Evolutionary conservation across 2,113 vertebrate genomes (phyloP), one percentile per base, ranked within the genome.

Genomic region (Phoxinus phoxinus): DNA sequence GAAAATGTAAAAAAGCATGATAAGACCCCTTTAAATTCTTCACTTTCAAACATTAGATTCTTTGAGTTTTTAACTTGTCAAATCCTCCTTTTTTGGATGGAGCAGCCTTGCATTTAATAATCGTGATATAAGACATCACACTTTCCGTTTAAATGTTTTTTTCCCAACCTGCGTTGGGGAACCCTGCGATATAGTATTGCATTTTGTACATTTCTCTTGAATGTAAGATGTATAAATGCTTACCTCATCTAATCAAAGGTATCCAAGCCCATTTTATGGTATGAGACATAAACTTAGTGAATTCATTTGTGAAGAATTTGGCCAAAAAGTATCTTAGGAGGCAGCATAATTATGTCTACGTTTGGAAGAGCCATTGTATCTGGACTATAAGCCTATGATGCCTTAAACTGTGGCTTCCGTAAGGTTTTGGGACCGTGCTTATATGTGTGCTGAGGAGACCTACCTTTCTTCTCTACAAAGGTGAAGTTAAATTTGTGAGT

Each of bases 401-500:
- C 65, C 65, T 69, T 69, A 30, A 75, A 48, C 51, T 30, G 13
- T 13, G 9, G 17, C 10, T 30, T 8, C 12, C 2, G 3, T 3
- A 11, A 77, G 74, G 27, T 53, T 77, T 77, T 27, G 65, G 69
- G 27, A 71, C 3, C 25, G 3, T 27, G 46, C 27, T 15, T 75
- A 51, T 37, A 17, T 21, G 56, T 21, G 23, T 83, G 27, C 71
- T 17, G 41, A 2, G 4, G 35, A 72, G 9, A 88, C 92, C 89
- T 86, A 98, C 98, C 96, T 91, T 96, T 98, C 92, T 98, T 99
- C 82, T 96, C 95, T 1, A 92, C 79, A 73, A 96, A 96, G 23
- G 94, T 94, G 93, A 99, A 97, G 0, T 96, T 97, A 88, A 97
- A 97, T 91, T 98, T 99, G 90, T 97, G 93, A 90, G 96, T 97